These are phyloP conservation scores for Denticeps clupeoides DNA, from an alignment of 2,797 vertebrate genomes.

Conservation along the genomic window DNA sequence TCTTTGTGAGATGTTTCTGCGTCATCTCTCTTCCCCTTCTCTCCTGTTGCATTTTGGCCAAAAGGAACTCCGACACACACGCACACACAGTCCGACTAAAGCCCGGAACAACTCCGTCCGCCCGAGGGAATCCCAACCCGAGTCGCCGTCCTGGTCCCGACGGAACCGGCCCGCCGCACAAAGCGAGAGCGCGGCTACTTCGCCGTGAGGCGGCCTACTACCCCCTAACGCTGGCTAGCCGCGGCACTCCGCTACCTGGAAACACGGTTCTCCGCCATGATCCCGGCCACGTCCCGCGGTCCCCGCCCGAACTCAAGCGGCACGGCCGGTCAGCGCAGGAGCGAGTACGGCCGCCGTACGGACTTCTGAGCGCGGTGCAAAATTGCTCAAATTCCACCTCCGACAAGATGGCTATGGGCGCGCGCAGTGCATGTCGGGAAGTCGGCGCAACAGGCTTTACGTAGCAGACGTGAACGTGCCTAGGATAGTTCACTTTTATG, in stretches of 20 bases:
- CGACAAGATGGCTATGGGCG: conserved; percentile 71
- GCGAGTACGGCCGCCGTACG: conserved; percentile 6
- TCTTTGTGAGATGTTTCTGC: conserved; percentile 50
- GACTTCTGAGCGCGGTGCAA: conserved; percentile 36
- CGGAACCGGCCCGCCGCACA: conserved; percentile 30
- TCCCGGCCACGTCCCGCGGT: too few relatives aligned
- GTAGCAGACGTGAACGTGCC: conserved; percentile 22
- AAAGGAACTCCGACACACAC: too few relatives aligned
- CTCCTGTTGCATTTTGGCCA: conserved; percentile 58
- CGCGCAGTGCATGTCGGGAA: conserved; percentile 46
- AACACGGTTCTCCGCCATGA: too few relatives aligned
- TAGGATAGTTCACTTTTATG: too few relatives aligned
- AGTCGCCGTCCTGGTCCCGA: conserved; percentile 10
- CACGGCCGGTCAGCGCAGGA: not conserved
- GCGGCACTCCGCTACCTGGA: conserved; percentile 65
- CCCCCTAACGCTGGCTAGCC: conserved; percentile 50
- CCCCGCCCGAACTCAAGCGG: too few relatives aligned
- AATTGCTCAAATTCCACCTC: conserved; percentile 46
- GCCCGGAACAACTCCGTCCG: too few relatives aligned
- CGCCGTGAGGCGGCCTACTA: conserved; percentile 57
- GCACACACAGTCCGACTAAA: too few relatives aligned
- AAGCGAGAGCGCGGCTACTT: conserved; percentile 44
- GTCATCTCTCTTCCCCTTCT: conserved; percentile 53
- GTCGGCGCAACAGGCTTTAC: conserved; percentile 37
- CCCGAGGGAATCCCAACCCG: conserved; percentile 4